Evolutionary conservation across 2,888 invertebrate species (phyloP), one percentile per base, ranked within the genome.

Genomic region (Cyclophora albipunctata): DNA sequence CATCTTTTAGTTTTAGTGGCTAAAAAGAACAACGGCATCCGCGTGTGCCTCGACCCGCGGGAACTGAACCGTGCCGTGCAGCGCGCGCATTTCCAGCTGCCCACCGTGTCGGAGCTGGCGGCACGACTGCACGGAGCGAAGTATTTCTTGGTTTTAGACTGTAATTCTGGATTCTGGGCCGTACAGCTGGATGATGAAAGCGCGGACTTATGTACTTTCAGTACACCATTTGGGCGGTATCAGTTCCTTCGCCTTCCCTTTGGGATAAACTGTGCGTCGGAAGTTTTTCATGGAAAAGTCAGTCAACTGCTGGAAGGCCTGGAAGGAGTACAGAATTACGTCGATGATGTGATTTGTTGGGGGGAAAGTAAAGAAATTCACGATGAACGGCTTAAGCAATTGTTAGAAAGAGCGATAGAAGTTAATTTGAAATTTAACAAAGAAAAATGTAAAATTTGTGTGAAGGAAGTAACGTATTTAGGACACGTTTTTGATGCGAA

Each of bases 201-300:
- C 45, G 57, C 62, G 1, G 55, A 60, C 35, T 42, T 64, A 3
- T 63, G 62, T 45, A 66, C 64, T 2, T 66, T 42, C 20, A 42
- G 20, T 20, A 42, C 42, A 3, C 42, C 42, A 3, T 42, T 45
- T 5, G 34, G 41, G 62, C 35, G 58, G 5, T 63, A 54, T 50
- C 52, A 52, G 33, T 63, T 57, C 52, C 42, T 60, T 7, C 48
- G 58, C 3, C 37, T 62, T 40, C 63, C 66, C 0, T 64, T 50
- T 42, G 60, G 62, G 4, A 51, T 65, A 1, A 58, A 55, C 41
- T 61, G 55, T 43, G 61, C 59, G 0, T 45, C 56, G 6, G 63
- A 66, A 50, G 52, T 62, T 7, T 62, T 63, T 54, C 63, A 66
- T 44, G 50, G 49, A 1, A 59, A 55, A 50, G 40, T 47, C 7